phyloP scores from a whole-genome alignment of 1,140 invertebrate species.

The Hydropsyche tenuis region DNA sequence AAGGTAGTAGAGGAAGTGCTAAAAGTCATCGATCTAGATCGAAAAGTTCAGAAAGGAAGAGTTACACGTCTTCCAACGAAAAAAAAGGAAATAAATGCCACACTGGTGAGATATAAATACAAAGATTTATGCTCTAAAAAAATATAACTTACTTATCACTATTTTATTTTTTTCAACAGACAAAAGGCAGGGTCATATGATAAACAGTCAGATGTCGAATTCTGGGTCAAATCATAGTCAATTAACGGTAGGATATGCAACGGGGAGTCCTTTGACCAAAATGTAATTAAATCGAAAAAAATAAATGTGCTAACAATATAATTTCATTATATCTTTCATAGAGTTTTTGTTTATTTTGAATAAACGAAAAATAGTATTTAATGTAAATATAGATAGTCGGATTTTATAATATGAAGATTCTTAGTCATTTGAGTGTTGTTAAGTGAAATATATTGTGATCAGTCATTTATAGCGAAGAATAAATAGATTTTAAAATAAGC shows the following conservation, averaged over 20 bases:
- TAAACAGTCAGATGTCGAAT: slow-evolving; percentile 39
- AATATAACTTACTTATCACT: neutral
- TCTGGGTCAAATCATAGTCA: slow-evolving; percentile 48
- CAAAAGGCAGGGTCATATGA: slow-evolving; percentile 35
- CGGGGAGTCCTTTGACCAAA: slow-evolving; percentile 27
- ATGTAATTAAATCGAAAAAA: slow-evolving; percentile 14
- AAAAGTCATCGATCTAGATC: slow-evolving; percentile 46
- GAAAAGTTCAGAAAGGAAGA: slow-evolving; percentile 44
- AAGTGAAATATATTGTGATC: neutral
- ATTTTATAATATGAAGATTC: neutral
- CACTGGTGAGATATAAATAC: slow-evolving; percentile 35
- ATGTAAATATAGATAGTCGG: neutral
- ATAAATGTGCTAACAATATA: neutral
- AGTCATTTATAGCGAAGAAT: neutral
- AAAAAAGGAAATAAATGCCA: slow-evolving; percentile 41
- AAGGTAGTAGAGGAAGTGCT: slow-evolving; percentile 41
- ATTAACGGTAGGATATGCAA: neutral
- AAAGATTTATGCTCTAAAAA: neutral
- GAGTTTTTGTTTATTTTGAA: neutral
- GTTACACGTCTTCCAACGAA: slow-evolving; percentile 43
- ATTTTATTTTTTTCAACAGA: slow-evolving; percentile 41
- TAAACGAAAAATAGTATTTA: neutral
- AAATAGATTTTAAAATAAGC: slow-evolving; percentile 11
- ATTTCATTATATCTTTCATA: neutral
- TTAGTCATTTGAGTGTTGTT: slow-evolving; percentile 13